Conservation (phyloP, 2,888 invertebrate species). For the Leucozona laternaria region DNA sequence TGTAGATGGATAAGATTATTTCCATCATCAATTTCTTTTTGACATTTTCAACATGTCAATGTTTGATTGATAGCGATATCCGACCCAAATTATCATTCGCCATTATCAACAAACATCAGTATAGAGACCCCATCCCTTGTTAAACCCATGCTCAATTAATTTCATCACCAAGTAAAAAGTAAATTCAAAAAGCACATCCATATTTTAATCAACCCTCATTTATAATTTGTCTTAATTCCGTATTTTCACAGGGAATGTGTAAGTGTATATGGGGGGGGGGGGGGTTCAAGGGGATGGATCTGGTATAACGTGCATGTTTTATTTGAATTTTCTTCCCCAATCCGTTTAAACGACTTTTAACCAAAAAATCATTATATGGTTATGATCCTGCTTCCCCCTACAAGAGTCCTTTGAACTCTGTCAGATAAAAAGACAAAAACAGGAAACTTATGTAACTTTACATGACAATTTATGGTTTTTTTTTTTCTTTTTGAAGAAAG, state of each 20-base stretch:
- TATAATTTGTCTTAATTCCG: constrained; percentile 22
- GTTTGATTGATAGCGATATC: constrained; percentile 20
- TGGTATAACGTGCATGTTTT: neutral
- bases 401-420: constrained; percentile 40
- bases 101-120: neutral
- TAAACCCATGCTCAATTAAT: constrained; percentile 15
- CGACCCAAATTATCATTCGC: neutral
- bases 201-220: neutral
- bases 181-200: constrained; percentile 1
- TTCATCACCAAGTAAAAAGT: neutral
- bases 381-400: neutral
- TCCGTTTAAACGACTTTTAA: neutral
- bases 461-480: constrained; percentile 43
- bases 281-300: neutral
- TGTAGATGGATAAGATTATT: neutral
- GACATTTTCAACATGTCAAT: neutral
- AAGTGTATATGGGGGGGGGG: too few species aligned
- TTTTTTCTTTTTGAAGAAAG: neutral
- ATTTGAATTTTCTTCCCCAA: neutral
- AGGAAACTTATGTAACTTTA: constrained; percentile 24
- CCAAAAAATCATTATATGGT: neutral
- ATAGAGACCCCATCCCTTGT: neutral
- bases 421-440: constrained; percentile 5
- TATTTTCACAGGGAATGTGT: neutral
- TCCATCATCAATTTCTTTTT: neutral